Evolutionary conservation across 2,113 vertebrate species (phyloP), one percentile per base, ranked within the genome.

Genomic region (Semnopithecus entellus): DNA sequence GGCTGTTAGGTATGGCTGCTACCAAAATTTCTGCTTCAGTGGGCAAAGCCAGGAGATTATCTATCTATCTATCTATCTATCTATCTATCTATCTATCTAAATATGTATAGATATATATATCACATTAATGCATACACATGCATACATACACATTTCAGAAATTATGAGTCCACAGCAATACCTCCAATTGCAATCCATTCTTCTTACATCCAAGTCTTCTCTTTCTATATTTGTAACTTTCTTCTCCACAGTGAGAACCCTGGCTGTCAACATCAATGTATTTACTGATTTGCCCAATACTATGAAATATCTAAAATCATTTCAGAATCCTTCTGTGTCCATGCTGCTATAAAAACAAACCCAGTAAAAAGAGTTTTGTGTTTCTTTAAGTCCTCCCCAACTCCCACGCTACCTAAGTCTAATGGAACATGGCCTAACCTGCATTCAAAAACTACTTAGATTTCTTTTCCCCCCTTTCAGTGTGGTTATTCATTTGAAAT

Each of bases 401-500:
- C 25, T 27, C 5, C 45, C 11, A 48, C 8, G 22, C 30, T 76
- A 30, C n/a, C 45, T 22, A 25, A 73, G 75, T 45, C 9, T 72
- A 40, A 40, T 8, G 68, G 45, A 48, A 12, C 12, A 2, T 27
- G 10, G 30, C 45, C 55, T 75, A 59, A 68, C 84, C 9, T 7
- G 89, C 20, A 8, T 35, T 78, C 18, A 64, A 38, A 79, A 89
- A 18, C 61, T 17, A 30, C 35, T 45, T 25, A 23, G 70, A 38
- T 23, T 40, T 5, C 9, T 61, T 16, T 64, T 23, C 17, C 25
- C 32, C 38, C 79, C 32, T 92, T 94, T 64, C 59, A 81, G 23
- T 70, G 72, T 84, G 9, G 55, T 78, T 78, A 92, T 75, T 95
- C 48, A 75, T 75, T 90, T 92, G 75, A 92, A 88, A 81, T 85